Evolutionary conservation across 2,888 invertebrate species (phyloP), one percentile per base, ranked within the genome.

Genomic region (Pyrgus malvae): DNA sequence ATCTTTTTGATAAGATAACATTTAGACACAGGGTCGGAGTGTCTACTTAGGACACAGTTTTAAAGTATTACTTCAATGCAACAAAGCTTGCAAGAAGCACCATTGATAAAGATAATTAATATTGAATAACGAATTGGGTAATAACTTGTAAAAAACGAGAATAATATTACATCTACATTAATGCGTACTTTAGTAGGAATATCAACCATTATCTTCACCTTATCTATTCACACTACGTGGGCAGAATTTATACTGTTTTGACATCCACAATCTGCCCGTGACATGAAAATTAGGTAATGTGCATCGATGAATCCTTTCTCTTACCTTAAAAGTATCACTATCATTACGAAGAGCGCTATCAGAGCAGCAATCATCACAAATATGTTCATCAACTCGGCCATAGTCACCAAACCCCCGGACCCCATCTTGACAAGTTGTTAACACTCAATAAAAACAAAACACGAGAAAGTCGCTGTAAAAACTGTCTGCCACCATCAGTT

Each of bases 381-480:
- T 79, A 95, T 93, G 85, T 94, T 95, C 69, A 94, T 93, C 82
- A 95, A 89, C 81, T 95, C 95, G 60, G 94, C 93, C 76, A 94
- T 91, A 61, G 94, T 94, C 67, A 94, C 94, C 66, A 94, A 89
- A 38, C 83, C 86, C 1, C 81, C 75, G n/a, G 87, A 76, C 60
- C 90, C 90, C 90, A 90, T 90, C 63, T 58, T 65, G 29, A 23
- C 12, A 33, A 16, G 35, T 35, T 9, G 16, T 48, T 37, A 69
- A 71, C 74, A 77, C 78, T 72, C 71, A 67, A 70, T 62, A 35
- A 35, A 35, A 16, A 64, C 64, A 66, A 57, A 70, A 70, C 74
- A 72, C 72, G 67, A 50, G 53, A 67, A 66, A 68, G 55, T 66
- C n/a, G 68, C 67, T 62, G 67, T 59, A 68, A 67, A 60, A 55